Conservation (phyloP, 2,888 invertebrate genomes). For the Chrysotoxum bicinctum region DNA sequence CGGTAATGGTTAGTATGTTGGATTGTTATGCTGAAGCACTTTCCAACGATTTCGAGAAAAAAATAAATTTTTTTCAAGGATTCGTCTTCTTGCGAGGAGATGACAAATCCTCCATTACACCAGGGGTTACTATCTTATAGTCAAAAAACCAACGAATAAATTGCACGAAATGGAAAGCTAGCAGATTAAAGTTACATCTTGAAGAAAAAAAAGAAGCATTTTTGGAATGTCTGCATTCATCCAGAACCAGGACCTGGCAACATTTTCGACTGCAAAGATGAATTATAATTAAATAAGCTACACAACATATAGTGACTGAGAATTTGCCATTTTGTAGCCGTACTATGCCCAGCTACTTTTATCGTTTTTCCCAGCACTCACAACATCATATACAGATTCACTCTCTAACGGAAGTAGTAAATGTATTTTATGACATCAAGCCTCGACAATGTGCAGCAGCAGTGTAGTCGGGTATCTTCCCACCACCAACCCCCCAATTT, state of each 20-base stretch:
- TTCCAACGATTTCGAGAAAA: too few relatives aligned
- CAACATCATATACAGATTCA: not conserved
- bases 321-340: slow-evolving; percentile 10
- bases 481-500: not conserved
- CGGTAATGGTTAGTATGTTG: too few relatives aligned
- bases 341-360: slow-evolving; percentile 21
- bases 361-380: slow-evolving; percentile 1
- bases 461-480: slow-evolving; percentile 14
- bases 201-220: too few relatives aligned
- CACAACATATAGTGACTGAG: not conserved
- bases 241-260: not conserved
- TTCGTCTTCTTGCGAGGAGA: too few relatives aligned
- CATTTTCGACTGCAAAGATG: not conserved
- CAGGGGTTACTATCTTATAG: too few relatives aligned
- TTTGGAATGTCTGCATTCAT: not conserved
- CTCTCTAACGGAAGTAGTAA: slow-evolving; percentile 67
- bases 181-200: too few relatives aligned
- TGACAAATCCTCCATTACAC: too few relatives aligned
- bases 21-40: too few relatives aligned
- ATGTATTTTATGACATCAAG: slow-evolving; percentile 66
- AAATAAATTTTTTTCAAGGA: too few relatives aligned
- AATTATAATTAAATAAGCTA: slow-evolving; percentile 19
- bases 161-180: too few relatives aligned
- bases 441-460: slow-evolving; percentile 48
- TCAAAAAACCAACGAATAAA: too few relatives aligned